Evolutionary conservation across 2,888 invertebrate species (phyloP).

Genomic region (Ornithoptera priamus): DNA sequence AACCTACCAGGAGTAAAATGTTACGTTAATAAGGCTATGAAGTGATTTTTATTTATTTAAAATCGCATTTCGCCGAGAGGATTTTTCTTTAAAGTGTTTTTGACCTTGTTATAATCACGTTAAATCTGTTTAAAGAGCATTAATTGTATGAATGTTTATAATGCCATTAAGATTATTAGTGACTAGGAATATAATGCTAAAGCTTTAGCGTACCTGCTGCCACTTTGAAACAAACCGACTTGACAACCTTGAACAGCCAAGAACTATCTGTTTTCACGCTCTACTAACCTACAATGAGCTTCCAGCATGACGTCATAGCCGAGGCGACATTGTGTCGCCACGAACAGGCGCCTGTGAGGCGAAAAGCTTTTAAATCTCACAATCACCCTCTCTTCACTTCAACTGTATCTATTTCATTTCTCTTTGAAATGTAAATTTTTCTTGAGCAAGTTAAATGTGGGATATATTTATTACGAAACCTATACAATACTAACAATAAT

Average conservation of each 20-base stretch:
- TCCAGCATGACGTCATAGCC: slow-evolving; percentile 56
- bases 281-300: slow-evolving; percentile 54
- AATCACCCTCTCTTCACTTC: slow-evolving; percentile 16
- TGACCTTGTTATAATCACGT: background rate
- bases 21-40: too few relatives aligned
- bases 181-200: background rate
- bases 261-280: slow-evolving; percentile 43
- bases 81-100: too few relatives aligned
- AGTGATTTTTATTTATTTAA: too few relatives aligned
- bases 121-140: background rate
- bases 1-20: too few relatives aligned
- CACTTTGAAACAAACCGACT: slow-evolving; percentile 18
- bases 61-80: too few relatives aligned
- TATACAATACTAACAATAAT: too few relatives aligned
- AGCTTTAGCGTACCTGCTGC: background rate
- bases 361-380: slow-evolving; percentile 38
- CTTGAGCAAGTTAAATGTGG: background rate
- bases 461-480: too few relatives aligned
- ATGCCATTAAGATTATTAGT: background rate
- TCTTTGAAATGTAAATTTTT: slow-evolving; percentile 13
- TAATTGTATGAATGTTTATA: background rate
- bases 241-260: slow-evolving; percentile 52
- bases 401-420: slow-evolving; percentile 20
- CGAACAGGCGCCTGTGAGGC: slow-evolving; percentile 37
- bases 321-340: slow-evolving; percentile 49